Base-by-base conservation (phyloP, 2,797 vertebrate species). In the Chrysocyon brachyurus region DNA sequence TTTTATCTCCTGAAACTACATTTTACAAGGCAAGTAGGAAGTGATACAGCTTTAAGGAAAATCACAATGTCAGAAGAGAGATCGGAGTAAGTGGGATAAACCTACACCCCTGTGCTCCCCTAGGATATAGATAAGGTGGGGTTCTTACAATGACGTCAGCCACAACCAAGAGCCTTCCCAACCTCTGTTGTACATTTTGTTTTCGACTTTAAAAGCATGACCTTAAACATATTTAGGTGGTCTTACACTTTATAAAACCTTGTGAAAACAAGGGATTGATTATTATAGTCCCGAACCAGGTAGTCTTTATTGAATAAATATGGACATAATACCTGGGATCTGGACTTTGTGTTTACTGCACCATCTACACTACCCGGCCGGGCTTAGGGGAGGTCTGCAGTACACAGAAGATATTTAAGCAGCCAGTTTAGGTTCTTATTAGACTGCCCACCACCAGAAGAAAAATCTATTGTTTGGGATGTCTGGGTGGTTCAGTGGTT, bases 231-330 rank as follows among this genome's bases (percentile, higher is more conserved):
- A 28, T 87, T 95, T 97, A 93, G 90, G 70, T 95, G 82, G 78
- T 81, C 94, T 95, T 95, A 72, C 24, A 92, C 82, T 94, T 96
- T 82, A 87, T 89, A 95, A 89, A 94, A 72, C 56, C 90, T 87
- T 97, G 49, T 89, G 83, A 93, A 98, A 97, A 96, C 64, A 96
- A 97, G 57, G 57, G 64, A 49, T 97, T 96, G 90, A 82, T 97
- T 83, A 93, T 87, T 84, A n/a, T 77, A 94, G 63, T 79, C 95
- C 84, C 83, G 79, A 93, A 79, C 64, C 24, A 82, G 83, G 72
- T 83, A 61, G 40, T 91, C 86, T 96, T 97, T 97, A 96, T 87
- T 96, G 83, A 98, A 31, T 96, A 85, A 97, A 92, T 56, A 72
- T 6, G 19, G 31, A 77, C 72, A 6, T 85, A 85, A 68, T 61